These are phyloP conservation scores for Lasioglossum vierecki DNA, from an alignment of 2,888 invertebrate genomes.

Conservation along the genomic window DNA sequence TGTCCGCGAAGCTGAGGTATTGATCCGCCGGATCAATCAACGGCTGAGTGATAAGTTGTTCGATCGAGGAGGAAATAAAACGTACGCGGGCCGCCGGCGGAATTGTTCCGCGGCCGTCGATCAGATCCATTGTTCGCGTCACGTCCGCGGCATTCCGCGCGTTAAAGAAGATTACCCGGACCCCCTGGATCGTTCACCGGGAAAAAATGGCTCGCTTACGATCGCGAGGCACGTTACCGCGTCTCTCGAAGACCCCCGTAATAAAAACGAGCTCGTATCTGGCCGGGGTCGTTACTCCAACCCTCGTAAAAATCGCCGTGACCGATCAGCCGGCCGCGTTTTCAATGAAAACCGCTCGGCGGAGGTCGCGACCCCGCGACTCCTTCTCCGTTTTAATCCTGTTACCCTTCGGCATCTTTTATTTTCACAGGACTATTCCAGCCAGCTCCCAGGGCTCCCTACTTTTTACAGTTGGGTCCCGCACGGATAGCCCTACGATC, in stretches of 20 bases:
- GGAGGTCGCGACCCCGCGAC: conserved; percentile 13
- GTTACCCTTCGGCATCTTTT: not conserved
- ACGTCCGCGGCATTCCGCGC: conserved; percentile 55
- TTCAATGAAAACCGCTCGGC: conserved; percentile 43
- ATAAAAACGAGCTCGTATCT: conserved; percentile 55
- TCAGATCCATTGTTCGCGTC: conserved; percentile 53
- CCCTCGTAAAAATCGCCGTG: conserved; percentile 55
- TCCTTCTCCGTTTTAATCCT: not conserved
- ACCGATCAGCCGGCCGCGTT: conserved; percentile 44
- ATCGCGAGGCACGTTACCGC: conserved; percentile 62
- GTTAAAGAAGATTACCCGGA: conserved; percentile 60
- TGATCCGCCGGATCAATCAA: conserved; percentile 28
- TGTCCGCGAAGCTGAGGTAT: not conserved
- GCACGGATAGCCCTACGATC: not conserved
- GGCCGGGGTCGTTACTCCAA: conserved; percentile 37
- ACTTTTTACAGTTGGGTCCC: not conserved
- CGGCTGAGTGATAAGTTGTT: not conserved
- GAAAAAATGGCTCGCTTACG: conserved; percentile 55
- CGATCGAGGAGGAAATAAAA: conserved; percentile 19
- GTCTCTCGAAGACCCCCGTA: conserved; percentile 34
- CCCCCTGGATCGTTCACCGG: conserved; percentile 30
- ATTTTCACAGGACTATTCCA: not conserved
- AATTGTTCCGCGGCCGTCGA: conserved; percentile 34
- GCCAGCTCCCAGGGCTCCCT: not conserved
- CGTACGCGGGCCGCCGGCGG: not conserved